Evolutionary conservation across 2,113 vertebrate species (phyloP), one percentile per base, ranked within the genome.

Genomic region (Corythornis cristatus): DNA sequence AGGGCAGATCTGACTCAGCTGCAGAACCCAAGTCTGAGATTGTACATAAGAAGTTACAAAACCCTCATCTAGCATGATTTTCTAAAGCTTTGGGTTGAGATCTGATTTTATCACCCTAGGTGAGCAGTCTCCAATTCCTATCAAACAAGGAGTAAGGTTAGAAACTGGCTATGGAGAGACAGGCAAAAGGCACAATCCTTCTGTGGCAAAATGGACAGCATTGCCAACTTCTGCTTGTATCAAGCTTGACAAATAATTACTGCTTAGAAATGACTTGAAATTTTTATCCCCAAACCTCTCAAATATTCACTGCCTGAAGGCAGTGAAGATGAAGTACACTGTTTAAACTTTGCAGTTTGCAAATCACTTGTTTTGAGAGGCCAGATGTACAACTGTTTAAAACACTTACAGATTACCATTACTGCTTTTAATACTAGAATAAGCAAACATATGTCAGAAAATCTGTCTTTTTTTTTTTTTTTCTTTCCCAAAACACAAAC

Each of bases 381-480:
- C 29, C 79, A 90, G 56, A 87, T 46, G 40, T 71, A 86, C 7
- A 3, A 78, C 51, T 90, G 15, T 73, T 91, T 88, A 83, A 90
- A 77, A 74, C 51, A 80, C 33, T 72, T 80, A 67, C 6, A 76
- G 88, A 7, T 74, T 78, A 43, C n/a, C 51, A 71, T 64, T 83
- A 54, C 61, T 77, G 14, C 26, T 58, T 90, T 88, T 83, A 77
- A 88, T 90, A 86, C 61, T 68, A 78, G 76, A 94, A 81, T 26
- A 77, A 21, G 68, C 51, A 71, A 94, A 53, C 86, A 73, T 93
- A 93, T 81, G 83, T 50, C 61, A 86, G 73, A 93, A 93, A 83
- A 86, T 89, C 46, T 92, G 80, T n/a, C 48, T 50, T 6, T 22
- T 22, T 23, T 33, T 33, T 33, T 33, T 51, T 72, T 23, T 51